Conservation (phyloP, 2,113 vertebrate species). For the Siphamia tubifer region DNA sequence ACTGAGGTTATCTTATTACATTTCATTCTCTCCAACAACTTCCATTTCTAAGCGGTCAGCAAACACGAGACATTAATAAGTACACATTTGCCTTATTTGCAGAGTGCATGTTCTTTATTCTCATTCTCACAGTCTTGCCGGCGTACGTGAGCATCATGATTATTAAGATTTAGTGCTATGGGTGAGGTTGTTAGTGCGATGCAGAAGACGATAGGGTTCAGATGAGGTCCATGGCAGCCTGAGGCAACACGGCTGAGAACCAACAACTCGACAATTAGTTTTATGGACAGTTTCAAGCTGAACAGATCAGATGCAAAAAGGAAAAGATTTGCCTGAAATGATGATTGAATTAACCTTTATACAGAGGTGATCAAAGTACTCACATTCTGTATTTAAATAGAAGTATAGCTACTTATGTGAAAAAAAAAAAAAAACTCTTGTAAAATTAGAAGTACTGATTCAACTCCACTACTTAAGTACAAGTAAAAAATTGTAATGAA, state of each 20-base stretch:
- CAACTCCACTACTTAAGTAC: too few relatives aligned
- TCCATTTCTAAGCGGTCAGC: neutral
- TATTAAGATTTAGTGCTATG: conserved; percentile 1
- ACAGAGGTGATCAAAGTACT: too few relatives aligned
- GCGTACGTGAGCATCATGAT: conserved; percentile 11
- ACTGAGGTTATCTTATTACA: neutral
- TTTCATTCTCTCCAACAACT: neutral
- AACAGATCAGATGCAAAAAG: neutral
- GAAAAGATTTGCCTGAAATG: neutral
- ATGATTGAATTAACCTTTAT: neutral
- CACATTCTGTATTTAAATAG: too few relatives aligned
- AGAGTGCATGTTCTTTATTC: neutral
- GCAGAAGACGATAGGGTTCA: conserved; percentile 22
- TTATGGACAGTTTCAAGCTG: neutral
- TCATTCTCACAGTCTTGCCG: neutral
- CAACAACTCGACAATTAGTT: neutral
- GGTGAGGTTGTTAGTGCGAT: conserved; percentile 13
- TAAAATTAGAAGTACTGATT: too few relatives aligned
- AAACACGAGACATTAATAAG: conserved; percentile 7
- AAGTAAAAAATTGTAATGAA: too few relatives aligned
- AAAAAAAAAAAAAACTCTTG: too few relatives aligned
- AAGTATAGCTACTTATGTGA: too few relatives aligned
- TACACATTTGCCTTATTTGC: conserved; percentile 11
- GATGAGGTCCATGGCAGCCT: conserved; percentile 13
- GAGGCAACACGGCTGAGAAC: conserved; percentile 1